Percentiles rank a stretch among this genome's conserved stretches.
These are phyloP conservation scores for Saguinus midas DNA, from an alignment of 2,113 vertebrate genomes.

Conservation along the genomic window DNA sequence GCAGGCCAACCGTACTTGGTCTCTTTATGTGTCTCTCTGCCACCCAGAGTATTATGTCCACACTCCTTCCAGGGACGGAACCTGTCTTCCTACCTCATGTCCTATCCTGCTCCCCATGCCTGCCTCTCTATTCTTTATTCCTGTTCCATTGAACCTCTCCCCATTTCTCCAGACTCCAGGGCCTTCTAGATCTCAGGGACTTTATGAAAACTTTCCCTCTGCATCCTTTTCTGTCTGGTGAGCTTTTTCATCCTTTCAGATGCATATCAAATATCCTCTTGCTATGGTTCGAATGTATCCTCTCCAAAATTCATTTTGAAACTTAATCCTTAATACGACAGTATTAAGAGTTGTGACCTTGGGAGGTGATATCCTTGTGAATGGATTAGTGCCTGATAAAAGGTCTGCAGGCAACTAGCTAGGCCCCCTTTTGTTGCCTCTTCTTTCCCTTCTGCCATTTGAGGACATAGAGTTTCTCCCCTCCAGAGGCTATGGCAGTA, in stretches of 20 bases:
- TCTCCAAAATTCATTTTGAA: background rate
- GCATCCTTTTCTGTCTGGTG: background rate
- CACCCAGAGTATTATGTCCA: background rate
- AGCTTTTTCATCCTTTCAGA: background rate
- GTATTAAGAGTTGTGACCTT: background rate
- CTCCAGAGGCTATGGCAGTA: background rate
- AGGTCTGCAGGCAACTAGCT: background rate
- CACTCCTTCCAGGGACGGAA: background rate
- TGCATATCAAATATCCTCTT: background rate
- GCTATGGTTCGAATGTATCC: background rate
- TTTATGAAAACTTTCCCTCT: background rate
- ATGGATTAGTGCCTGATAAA: background rate
- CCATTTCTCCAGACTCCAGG: background rate
- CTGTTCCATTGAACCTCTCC: background rate
- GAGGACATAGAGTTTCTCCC: background rate
- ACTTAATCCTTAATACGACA: background rate
- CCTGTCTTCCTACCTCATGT: background rate
- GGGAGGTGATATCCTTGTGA: too few relatives aligned
- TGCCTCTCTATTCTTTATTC: background rate
- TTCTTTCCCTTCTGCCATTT: background rate
- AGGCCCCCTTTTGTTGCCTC: background rate
- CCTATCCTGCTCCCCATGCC: accelerated
- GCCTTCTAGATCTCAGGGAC: background rate
- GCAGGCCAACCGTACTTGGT: background rate
- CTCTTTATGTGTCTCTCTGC: background rate